Conservation (phyloP, 2,113 vertebrate genomes). For the Brachypteracias leptosomus region DNA sequence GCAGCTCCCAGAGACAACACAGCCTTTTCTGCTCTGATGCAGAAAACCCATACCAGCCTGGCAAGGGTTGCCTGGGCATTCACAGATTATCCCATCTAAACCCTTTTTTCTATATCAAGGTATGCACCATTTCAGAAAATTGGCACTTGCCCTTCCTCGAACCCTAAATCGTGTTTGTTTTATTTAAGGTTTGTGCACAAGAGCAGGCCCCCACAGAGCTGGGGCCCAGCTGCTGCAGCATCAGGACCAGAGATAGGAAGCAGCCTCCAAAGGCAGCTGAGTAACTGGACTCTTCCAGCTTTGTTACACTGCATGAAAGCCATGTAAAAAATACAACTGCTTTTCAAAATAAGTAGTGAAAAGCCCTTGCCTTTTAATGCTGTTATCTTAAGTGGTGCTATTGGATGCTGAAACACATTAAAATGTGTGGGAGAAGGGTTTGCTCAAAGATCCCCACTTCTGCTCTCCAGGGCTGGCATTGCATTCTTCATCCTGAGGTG, state of each 20-base stretch:
- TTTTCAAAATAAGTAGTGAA: neutral
- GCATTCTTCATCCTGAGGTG: rapidly evolving
- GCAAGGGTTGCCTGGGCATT: rapidly evolving
- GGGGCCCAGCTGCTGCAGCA: rapidly evolving
- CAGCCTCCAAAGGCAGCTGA: rapidly evolving
- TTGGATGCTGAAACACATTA: neutral
- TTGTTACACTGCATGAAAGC: neutral
- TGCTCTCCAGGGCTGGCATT: neutral
- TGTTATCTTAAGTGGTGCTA: neutral
- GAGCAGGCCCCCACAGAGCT: rapidly evolving
- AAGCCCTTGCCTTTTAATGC: neutral
- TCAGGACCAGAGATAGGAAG: neutral
- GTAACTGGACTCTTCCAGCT: neutral
- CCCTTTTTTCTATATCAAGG: neutral
- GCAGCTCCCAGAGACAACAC: neutral
- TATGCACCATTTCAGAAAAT: neutral
- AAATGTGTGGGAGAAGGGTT: neutral
- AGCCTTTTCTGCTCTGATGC: neutral
- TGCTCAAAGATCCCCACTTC: neutral
- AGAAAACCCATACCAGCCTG: neutral
- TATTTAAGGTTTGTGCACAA: neutral
- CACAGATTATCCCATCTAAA: neutral
- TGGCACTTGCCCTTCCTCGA: neutral
- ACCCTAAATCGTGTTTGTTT: neutral
- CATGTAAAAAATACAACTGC: neutral